Evolutionary conservation across 92 coral and sea anemone genomes (phyloP), one percentile per base, ranked within the genome.

Genomic region (Epizoanthus rinbou): DNA sequence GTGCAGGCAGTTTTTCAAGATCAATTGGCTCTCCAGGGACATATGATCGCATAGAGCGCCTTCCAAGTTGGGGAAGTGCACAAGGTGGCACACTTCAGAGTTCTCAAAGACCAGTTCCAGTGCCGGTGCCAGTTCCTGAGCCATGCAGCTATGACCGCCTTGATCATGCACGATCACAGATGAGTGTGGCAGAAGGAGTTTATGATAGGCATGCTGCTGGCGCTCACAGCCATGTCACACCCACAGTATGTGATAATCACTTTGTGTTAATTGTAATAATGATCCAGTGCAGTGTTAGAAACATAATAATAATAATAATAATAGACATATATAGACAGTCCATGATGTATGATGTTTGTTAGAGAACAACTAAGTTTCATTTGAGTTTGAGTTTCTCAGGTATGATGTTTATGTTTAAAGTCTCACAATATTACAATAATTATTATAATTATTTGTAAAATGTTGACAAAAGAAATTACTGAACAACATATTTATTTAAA

Each of bases 41-140:
- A 43, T 93, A 88, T 74, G 88, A 72, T 75, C 94, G 93, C 70
- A 45, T 88, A 62, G 94, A 91, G 4, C 87, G 98, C 15, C 90
- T 86, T 52, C 91, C 98, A 21, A 93, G 98, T 72, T 93, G 91
- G 90, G 98, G 98, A 16, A 78, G 82, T 41, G 82, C 60, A 1
- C 82, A 78, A 25, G 82, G 71, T 25, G 72, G 71, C 8, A 25
- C 82, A 0, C 57, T 19, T 37, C 54, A 9, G 54, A 57, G 59
- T 8, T 57, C 21, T 1, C 37, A 24, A 0, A 62, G 92, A 84
- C 66, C 92, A 33, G 62, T 66, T 47, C 54, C 86, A 56, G 52
- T 21, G 2, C 52, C 69, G 19, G 75, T 66, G 35, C 43, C 85
- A 22, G 53, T 58, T 58, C 75, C 86, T 50, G 58, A 25, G 8